Conservation (phyloP, 2,113 vertebrate species). For the Malurus melanocephalus region DNA sequence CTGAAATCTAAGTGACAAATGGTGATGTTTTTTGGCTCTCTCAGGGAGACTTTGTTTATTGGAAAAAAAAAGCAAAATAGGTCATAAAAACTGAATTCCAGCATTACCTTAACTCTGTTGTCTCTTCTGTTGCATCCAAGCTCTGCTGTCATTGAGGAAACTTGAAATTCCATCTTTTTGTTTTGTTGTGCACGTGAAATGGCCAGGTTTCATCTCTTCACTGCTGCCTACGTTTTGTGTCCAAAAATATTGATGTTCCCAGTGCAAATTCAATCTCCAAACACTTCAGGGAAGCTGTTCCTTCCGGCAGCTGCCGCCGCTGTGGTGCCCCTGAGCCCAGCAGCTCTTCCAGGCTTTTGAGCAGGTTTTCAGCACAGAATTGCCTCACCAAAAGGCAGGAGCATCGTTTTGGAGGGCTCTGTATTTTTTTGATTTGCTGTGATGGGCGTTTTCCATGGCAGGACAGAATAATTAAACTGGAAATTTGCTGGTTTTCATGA, state of each 20-base stretch:
- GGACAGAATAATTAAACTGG: background rate
- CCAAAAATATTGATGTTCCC: background rate
- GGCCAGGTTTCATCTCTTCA: background rate
- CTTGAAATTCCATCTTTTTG: background rate
- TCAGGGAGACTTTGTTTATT: background rate
- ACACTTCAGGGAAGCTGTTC: background rate
- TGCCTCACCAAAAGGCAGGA: fast-evolving
- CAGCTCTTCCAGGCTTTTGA: background rate
- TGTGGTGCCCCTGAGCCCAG: background rate
- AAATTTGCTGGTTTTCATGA: background rate
- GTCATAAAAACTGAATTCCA: background rate
- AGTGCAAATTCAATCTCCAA: background rate
- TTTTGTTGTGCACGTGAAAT: background rate
- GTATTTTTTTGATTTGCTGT: fast-evolving
- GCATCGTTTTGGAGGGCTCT: background rate
- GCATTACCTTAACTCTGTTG: background rate
- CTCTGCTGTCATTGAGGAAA: background rate
- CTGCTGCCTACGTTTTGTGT: fast-evolving
- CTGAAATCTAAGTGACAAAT: background rate
- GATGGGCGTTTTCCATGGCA: fast-evolving
- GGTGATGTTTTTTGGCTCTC: background rate
- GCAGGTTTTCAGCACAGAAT: background rate
- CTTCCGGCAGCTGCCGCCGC: fast-evolving
- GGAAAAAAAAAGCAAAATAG: background rate
- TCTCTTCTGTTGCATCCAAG: fast-evolving